Percentiles rank a stretch among this genome's conserved stretches.
Conservation (phyloP, 2,113 vertebrate species). For the Istiophorus platypterus region DNA sequence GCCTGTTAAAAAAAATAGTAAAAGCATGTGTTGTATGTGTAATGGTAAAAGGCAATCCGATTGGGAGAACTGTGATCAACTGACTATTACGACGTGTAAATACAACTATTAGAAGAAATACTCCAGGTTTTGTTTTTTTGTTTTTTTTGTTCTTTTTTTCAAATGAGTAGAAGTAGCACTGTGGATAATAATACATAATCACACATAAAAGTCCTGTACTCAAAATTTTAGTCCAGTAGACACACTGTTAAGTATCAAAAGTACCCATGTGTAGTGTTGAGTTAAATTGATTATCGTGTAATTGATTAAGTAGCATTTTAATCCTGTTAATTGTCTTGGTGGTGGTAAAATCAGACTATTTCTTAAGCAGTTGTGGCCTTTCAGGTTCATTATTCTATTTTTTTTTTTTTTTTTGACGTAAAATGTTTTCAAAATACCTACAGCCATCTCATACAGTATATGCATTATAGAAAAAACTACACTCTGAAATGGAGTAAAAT, state of each 20-base stretch:
- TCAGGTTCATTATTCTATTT: neutral
- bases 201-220: neutral
- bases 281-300: neutral
- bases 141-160: no score
- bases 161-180: neutral
- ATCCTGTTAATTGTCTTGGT: neutral
- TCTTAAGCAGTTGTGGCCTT: neutral
- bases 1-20: neutral
- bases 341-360: neutral
- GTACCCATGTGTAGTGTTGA: neutral
- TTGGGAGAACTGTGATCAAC: neutral
- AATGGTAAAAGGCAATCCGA: neutral
- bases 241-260: neutral
- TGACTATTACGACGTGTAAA: neutral
- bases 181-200: neutral
- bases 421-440: no score
- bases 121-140: neutral
- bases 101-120: neutral
- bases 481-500: neutral
- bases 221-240: neutral
- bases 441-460: no score
- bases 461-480: neutral
- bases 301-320: neutral
- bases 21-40: neutral
- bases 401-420: neutral